Evolutionary conservation across 1,140 invertebrate species (phyloP), one percentile per base, ranked within the genome.

Genomic region (Theocolax elegans): DNA sequence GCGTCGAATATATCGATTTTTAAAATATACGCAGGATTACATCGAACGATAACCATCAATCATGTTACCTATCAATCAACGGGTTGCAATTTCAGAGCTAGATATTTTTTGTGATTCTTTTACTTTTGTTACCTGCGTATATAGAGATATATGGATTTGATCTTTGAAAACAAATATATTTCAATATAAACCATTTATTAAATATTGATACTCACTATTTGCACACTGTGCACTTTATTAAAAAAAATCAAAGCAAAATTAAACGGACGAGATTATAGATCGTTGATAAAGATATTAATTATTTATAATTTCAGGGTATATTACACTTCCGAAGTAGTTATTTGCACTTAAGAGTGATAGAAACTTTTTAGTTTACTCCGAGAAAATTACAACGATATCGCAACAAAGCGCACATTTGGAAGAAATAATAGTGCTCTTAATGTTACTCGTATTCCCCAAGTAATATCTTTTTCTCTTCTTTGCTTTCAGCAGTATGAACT

Each of bases 1-100:
- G n/a, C n/a, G n/a, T n/a, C n/a, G n/a, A n/a, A n/a, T n/a, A 2
- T 48, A 62, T 46, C 29, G 59, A 62, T 62, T 62, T 62, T 62
- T 46, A 19, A 48, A 31, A 62, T 44, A 1, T 15, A 31, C 4
- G 6, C 4, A 15, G 59, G 40, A n/a, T 6, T 25, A 23, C 19
- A 29, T 29, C 23, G n/a, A 42, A 62, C 13, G 29, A 10, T n/a
- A 27, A 15, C 59, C 42, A 62, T 62, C 23, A 62, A 44, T 48
- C 59, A 46, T 46, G 19, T 29, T 46, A 40, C 23, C 40, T 31
- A 62, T 62, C 59, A 48, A 46, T 62, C 59, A 48, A 29, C 19
- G 23, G n/a, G 40, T 48, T 62, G 59, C 42, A 27, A 62, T 62
- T 62, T 62, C 59, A 44, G 42, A 15, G 19, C 21, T n/a, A 38